Percentiles rank a stretch among this genome's conserved stretches.
Evolutionary conservation across 2,797 vertebrate species (phyloP).

Genomic region (Fratercula arctica): DNA sequence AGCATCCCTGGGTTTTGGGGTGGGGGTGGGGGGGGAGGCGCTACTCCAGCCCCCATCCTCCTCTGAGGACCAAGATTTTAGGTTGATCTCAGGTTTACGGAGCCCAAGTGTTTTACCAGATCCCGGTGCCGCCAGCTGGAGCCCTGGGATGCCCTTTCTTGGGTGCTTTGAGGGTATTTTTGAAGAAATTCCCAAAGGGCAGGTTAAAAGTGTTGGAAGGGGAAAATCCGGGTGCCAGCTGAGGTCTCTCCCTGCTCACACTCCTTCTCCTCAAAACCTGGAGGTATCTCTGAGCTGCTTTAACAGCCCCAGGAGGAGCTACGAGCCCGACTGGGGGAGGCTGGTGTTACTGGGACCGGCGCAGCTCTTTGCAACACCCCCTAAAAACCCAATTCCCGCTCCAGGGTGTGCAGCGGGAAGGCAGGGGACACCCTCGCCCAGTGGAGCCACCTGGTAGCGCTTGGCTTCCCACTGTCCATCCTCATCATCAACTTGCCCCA

Average conservation of each 20-base stretch:
- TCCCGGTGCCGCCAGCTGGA: too few species aligned
- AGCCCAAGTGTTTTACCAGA: rapidly evolving
- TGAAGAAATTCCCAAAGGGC: neutral
- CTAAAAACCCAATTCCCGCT: rapidly evolving
- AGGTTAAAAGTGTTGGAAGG: neutral
- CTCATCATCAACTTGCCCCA: neutral
- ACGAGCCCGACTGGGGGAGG: rapidly evolving
- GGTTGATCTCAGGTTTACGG: neutral
- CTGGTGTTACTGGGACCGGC: rapidly evolving
- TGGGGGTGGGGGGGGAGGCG: neutral
- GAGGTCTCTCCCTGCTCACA: neutral
- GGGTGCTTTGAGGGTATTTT: neutral
- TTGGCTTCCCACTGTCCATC: neutral
- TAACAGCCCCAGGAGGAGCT: neutral
- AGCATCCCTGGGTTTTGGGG: neutral
- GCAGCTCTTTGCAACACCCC: neutral
- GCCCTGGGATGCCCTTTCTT: neutral
- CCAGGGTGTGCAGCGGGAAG: too few species aligned
- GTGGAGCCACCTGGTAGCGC: neutral
- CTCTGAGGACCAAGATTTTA: neutral
- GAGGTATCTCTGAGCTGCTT: neutral
- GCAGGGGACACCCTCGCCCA: neutral
- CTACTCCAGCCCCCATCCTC: neutral
- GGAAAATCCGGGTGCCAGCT: neutral
- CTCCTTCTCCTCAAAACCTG: neutral